Evolutionary conservation across 2,113 vertebrate genomes (phyloP).

Genomic region (Naja naja): DNA sequence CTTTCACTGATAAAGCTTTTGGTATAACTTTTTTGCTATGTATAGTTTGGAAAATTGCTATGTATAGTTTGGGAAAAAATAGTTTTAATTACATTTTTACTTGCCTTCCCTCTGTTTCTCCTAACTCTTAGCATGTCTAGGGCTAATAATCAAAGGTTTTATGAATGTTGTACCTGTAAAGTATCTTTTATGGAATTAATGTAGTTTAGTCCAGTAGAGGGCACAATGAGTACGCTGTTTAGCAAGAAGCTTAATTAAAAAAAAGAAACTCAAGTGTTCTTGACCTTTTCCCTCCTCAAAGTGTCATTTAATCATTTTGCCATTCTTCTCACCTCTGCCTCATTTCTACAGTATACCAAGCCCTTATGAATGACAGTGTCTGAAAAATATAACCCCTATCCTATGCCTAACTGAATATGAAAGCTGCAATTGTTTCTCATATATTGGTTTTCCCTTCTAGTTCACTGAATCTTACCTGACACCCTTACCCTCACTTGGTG

Average conservation of each 20-base stretch:
- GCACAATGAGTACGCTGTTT: constrained; percentile 43
- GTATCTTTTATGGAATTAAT: constrained; percentile 15
- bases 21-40: constrained; percentile 28
- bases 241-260: constrained; percentile 21
- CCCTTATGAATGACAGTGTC: constrained; percentile 6
- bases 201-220: constrained; percentile 20
- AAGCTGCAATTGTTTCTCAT: constrained; percentile 29
- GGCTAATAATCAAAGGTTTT: constrained; percentile 46
- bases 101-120: constrained; percentile 48
- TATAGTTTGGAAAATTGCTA: constrained; percentile 30
- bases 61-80: constrained; percentile 24
- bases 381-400: constrained; percentile 4
- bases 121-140: constrained; percentile 30
- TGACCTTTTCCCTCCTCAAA: constrained; percentile 4
- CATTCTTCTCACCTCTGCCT: constrained; percentile 21
- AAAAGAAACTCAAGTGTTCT: constrained; percentile 7
- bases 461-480: not conserved
- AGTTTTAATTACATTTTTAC: constrained; percentile 53
- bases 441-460: constrained; percentile 2
- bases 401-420: not conserved
- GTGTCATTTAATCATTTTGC: constrained; percentile 16
- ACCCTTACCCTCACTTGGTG: not conserved
- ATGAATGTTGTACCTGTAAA: constrained; percentile 21
- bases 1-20: constrained; percentile 35
- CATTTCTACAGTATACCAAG: constrained; percentile 24